Evolutionary conservation across 1,140 invertebrate genomes (phyloP).

Genomic region (Drosophila paulistorum): DNA sequence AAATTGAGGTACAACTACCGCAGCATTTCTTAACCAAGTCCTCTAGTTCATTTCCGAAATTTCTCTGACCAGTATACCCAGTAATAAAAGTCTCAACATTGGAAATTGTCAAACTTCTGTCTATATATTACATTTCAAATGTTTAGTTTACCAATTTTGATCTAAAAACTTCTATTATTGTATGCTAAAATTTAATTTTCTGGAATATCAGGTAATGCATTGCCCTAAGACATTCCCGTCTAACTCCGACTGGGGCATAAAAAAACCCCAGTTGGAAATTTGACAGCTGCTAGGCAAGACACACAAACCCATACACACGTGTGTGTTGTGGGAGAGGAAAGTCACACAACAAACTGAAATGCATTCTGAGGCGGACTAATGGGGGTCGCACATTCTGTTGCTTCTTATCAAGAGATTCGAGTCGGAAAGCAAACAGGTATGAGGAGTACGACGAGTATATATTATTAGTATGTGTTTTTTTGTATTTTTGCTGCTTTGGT

Average conservation of each 20-base stretch:
- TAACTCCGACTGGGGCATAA: neutral
- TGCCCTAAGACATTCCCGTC: neutral
- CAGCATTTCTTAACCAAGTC: too few relatives aligned
- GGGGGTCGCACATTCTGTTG: constrained; percentile 6
- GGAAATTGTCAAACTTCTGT: too few relatives aligned
- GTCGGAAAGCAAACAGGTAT: constrained; percentile 10
- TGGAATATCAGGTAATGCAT: neutral
- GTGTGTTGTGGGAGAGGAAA: too few relatives aligned
- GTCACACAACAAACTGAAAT: neutral
- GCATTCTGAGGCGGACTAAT: constrained; percentile 8
- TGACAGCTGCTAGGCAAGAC: constrained; percentile 1
- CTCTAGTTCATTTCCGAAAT: too few relatives aligned
- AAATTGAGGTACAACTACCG: too few relatives aligned
- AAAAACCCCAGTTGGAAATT: constrained; percentile 9
- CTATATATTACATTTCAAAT: too few relatives aligned
- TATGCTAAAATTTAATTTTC: too few relatives aligned
- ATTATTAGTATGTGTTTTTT: neutral
- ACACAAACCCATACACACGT: neutral
- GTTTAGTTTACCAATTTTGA: too few relatives aligned
- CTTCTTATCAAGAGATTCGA: constrained; percentile 7
- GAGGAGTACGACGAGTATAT: neutral
- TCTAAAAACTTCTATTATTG: too few relatives aligned
- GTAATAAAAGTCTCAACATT: too few relatives aligned
- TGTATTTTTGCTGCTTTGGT: constrained; percentile 15
- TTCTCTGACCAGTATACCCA: too few relatives aligned